Conservation (phyloP, 1,140 invertebrate genomes). For the Saccostrea glomerata region DNA sequence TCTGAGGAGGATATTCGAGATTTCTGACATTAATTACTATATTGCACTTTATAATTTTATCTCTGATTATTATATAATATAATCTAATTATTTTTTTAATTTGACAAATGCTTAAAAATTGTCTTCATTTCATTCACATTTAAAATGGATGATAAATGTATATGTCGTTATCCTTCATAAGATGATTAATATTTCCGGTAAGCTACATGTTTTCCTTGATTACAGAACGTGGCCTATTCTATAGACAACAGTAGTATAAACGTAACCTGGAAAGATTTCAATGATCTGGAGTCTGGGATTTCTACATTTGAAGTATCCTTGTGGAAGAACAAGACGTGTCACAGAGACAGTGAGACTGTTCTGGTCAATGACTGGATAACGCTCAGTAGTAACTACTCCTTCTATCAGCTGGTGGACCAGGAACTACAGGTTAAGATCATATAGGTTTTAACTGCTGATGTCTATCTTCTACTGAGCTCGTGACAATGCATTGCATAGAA, state of each 20-base stretch:
- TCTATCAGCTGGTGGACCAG: slow-evolving; percentile 62
- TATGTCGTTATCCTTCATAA: too few species aligned
- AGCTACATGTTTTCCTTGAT: background rate
- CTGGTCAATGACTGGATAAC: slow-evolving; percentile 54
- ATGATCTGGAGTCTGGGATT: slow-evolving; percentile 66
- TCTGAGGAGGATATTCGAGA: background rate
- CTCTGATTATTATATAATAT: too few species aligned
- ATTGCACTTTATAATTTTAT: too few species aligned
- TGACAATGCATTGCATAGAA: too few species aligned
- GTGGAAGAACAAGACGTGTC: slow-evolving; percentile 58
- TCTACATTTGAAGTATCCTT: slow-evolving; percentile 56
- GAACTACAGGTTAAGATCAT: slow-evolving; percentile 51
- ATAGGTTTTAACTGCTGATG: too few species aligned
- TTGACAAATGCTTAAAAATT: background rate
- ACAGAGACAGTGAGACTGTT: background rate
- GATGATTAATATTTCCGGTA: too few species aligned
- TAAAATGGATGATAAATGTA: too few species aligned
- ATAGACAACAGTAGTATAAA: slow-evolving; percentile 47
- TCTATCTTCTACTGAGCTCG: too few species aligned
- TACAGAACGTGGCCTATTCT: slow-evolving; percentile 62
- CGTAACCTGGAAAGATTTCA: slow-evolving; percentile 63
- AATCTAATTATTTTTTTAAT: too few species aligned
- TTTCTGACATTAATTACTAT: too few species aligned
- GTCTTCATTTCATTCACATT: too few species aligned
- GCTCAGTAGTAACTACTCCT: slow-evolving; percentile 55